Conservation (phyloP, 2,888 invertebrate species). For the Dioctria linearis region DNA sequence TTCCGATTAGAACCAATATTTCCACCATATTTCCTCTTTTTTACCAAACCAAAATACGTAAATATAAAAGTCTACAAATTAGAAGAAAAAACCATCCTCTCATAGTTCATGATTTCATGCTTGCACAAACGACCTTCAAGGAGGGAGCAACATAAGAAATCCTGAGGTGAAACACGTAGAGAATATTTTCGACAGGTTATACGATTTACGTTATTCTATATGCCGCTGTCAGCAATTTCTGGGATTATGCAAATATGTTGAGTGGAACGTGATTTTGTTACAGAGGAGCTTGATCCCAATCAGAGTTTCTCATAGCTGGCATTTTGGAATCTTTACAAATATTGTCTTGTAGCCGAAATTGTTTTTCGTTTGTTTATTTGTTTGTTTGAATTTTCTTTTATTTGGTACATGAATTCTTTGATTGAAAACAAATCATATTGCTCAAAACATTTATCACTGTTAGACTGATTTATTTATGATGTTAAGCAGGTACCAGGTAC, state of each 20-base stretch:
- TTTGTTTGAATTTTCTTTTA: too few relatives aligned
- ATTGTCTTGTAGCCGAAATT: conserved; percentile 1
- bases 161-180: neutral
- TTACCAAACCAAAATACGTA: conserved; percentile 3
- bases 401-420: neutral
- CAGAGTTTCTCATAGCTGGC: neutral
- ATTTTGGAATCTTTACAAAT: neutral
- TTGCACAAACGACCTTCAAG: neutral
- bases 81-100: conserved; percentile 1
- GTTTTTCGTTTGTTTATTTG: neutral
- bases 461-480: neutral
- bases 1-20: conserved; percentile 17
- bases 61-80: conserved; percentile 23
- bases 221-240: neutral
- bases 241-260: conserved; percentile 7
- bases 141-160: neutral
- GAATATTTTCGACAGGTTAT: neutral
- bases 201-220: neutral
- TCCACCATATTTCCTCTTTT: conserved; percentile 7
- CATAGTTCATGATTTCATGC: neutral
- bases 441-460: too few relatives aligned
- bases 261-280: conserved; percentile 5
- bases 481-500: too few relatives aligned
- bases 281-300: neutral
- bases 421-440: neutral